Evolutionary conservation across 1,140 invertebrate species (phyloP).

Genomic region (Lordiphosa stackelbergi): DNA sequence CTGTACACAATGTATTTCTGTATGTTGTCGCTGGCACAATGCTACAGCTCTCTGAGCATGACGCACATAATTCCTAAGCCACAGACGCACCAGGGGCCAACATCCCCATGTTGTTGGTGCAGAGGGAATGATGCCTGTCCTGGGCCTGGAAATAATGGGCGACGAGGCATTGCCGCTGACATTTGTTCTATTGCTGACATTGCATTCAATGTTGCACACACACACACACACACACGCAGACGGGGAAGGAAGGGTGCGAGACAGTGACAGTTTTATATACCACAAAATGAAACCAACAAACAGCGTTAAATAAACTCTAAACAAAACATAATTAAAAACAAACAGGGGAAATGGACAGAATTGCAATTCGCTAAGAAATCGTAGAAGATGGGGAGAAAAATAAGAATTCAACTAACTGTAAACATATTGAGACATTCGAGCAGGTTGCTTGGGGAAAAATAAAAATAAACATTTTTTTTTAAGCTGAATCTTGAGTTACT

Average conservation of each 20-base stretch:
- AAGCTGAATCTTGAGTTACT: too few species aligned
- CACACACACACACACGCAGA: slow-evolving; percentile 18
- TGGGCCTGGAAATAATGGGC: slow-evolving; percentile 46
- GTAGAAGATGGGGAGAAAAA: too few species aligned
- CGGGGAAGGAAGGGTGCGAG: not conserved
- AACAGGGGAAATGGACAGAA: too few species aligned
- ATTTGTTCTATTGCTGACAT: slow-evolving; percentile 58
- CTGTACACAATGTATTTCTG: slow-evolving; percentile 13
- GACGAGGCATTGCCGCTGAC: slow-evolving; percentile 53
- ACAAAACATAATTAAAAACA: not conserved
- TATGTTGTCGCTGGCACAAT: slow-evolving; percentile 36
- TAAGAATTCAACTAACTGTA: too few species aligned
- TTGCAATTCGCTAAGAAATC: too few species aligned
- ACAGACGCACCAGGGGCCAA: slow-evolving; percentile 30
- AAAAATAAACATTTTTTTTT: too few species aligned
- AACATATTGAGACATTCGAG: too few species aligned
- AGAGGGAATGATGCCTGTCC: not conserved
- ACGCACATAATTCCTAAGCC: slow-evolving; percentile 60
- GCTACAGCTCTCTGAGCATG: slow-evolving; percentile 40
- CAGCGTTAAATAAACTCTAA: not conserved
- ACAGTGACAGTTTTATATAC: slow-evolving; percentile 2
- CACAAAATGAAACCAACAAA: slow-evolving; percentile 1
- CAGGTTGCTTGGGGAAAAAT: too few species aligned
- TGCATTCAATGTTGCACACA: slow-evolving; percentile 41
- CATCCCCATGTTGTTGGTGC: not conserved